A percentile compares a stretch with the other conserved stretches of the same genome.
phyloP scores from a whole-genome alignment of 92 coral and sea anemone genomes.

The Metridium senile region DNA sequence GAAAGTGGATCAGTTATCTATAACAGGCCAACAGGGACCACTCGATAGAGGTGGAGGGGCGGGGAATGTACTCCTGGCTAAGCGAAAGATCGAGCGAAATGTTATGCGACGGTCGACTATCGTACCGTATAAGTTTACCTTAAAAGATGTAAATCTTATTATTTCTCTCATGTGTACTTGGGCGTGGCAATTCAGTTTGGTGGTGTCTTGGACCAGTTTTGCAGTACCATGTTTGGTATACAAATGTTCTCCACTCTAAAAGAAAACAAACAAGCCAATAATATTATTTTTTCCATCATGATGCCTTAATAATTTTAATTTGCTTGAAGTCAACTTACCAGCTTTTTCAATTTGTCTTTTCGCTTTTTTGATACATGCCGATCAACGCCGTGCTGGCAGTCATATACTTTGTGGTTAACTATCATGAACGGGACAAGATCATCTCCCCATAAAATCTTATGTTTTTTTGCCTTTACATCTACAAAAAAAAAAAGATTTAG shows the following conservation, averaged over 20 bases:
- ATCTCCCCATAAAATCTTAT: constrained; percentile 4
- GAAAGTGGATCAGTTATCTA: neutral
- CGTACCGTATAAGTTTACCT: neutral
- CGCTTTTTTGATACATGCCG: constrained; percentile 18
- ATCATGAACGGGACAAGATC: constrained; percentile 34
- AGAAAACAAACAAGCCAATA: neutral
- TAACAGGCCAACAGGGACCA: neutral
- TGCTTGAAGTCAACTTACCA: neutral
- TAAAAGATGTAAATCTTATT: constrained; percentile 1
- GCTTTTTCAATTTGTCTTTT: neutral
- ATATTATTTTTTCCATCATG: neutral
- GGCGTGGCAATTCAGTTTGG: constrained; percentile 1
- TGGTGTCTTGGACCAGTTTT: constrained; percentile 24
- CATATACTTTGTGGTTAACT: constrained; percentile 43
- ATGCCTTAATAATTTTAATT: neutral
- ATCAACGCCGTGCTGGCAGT: constrained; percentile 49
- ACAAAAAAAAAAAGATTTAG: neutral
- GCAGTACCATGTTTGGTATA: neutral
- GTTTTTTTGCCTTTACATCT: constrained; percentile 3
- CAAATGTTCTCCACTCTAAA: constrained; percentile 19
- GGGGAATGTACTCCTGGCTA: neutral
- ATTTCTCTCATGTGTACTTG: constrained; percentile 14
- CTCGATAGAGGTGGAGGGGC: neutral
- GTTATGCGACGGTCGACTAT: neutral
- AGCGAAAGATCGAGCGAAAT: neutral